A percentile compares a stretch with the other conserved stretches of the same genome.
Conservation (phyloP, 2,797 vertebrate genomes). For the Sebastes dallii region DNA sequence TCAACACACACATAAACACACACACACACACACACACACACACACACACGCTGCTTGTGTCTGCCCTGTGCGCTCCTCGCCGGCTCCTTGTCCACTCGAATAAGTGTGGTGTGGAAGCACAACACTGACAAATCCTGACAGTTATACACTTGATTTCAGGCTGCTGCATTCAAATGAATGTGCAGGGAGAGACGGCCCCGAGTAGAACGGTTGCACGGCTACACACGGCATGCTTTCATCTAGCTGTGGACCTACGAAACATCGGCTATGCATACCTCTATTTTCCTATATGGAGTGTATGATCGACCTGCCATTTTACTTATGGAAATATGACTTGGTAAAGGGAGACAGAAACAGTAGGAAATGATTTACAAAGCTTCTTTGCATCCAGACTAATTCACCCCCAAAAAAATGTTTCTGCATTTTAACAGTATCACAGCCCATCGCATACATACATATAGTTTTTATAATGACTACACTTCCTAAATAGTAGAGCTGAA, state of each 20-base stretch:
- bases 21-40: background rate
- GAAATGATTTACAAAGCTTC: background rate
- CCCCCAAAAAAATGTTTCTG: background rate
- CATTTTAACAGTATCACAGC: background rate
- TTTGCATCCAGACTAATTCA: background rate
- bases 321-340: constrained; percentile 20
- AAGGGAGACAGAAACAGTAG: background rate
- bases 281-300: background rate
- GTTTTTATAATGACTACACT: background rate
- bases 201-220: constrained; percentile 35
- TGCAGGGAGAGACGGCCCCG: constrained; percentile 47
- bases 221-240: constrained; percentile 39
- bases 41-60: constrained; percentile 21
- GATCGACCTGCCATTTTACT: background rate
- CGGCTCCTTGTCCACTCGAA: constrained; percentile 83
- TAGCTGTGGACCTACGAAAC: constrained; percentile 22
- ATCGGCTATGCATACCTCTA: background rate
- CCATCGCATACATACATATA: background rate
- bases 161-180: constrained; percentile 65
- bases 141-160: constrained; percentile 77
- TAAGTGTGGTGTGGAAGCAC: constrained; percentile 71
- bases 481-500: background rate
- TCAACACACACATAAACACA: constrained; percentile 14
- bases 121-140: constrained; percentile 87
- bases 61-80: constrained; percentile 71